Conservation (phyloP, 1,140 invertebrate genomes). For the Drosophila nikananu region DNA sequence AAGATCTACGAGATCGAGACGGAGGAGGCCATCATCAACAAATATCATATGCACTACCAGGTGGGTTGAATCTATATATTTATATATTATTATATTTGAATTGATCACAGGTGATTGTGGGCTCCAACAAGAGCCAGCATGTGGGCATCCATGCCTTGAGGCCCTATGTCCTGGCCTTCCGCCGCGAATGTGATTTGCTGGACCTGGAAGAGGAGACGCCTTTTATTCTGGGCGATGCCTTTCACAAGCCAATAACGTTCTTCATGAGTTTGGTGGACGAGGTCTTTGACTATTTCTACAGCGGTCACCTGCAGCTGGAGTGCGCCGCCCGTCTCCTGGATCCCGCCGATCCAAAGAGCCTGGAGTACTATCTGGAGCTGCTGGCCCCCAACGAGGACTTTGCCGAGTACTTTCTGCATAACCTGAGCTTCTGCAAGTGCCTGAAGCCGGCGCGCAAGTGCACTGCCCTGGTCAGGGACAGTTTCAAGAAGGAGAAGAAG, state of each 20-base stretch:
- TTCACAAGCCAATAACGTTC: conserved; percentile 74
- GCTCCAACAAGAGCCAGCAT: conserved; percentile 42
- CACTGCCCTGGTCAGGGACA: neutral
- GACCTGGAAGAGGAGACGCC: conserved; percentile 32
- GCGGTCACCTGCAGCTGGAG: conserved; percentile 53
- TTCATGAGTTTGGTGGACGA: conserved; percentile 68
- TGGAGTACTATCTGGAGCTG: conserved; percentile 56
- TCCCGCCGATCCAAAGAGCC: conserved; percentile 41
- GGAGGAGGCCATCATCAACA: conserved; percentile 53
- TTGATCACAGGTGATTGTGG: conserved; percentile 23
- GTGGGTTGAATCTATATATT: neutral
- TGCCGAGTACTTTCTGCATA: conserved; percentile 63
- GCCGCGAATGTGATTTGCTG: conserved; percentile 29
- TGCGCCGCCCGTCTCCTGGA: conserved; percentile 57
- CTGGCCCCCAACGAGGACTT: conserved; percentile 66
- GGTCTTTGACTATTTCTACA: conserved; percentile 66
- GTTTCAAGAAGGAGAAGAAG: neutral
- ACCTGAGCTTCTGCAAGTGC: conserved; percentile 69
- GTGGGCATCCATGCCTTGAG: conserved; percentile 25
- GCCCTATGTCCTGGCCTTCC: conserved; percentile 43
- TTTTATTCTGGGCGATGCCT: conserved; percentile 61
- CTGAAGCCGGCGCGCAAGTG: conserved; percentile 32
- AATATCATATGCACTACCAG: conserved; percentile 62
- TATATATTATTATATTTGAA: neutral
- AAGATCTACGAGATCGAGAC: conserved; percentile 36